phyloP scores from a whole-genome alignment of 1,140 invertebrate species.

The Lordiphosa mommai region DNA sequence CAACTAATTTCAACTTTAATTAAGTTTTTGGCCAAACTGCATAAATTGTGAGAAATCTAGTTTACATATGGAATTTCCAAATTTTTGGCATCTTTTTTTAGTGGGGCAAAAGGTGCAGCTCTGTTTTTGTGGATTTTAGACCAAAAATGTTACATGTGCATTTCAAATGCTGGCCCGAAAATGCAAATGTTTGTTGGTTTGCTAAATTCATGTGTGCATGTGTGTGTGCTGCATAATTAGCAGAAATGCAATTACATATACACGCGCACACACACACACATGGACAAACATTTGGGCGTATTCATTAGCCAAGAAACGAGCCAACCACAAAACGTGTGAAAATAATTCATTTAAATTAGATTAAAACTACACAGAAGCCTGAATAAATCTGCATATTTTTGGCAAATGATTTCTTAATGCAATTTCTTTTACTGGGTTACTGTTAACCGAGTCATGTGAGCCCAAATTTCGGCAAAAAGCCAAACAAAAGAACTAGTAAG shows the following conservation, averaged over 20 bases:
- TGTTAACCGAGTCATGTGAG: slow-evolving; percentile 24
- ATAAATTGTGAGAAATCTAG: no score
- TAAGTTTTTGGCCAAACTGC: no score
- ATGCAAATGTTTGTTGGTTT: no score
- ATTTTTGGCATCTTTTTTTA: no score
- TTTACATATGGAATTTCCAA: no score
- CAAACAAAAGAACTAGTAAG: slow-evolving; percentile 34
- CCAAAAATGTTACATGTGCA: no score
- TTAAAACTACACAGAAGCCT: slow-evolving; percentile 10
- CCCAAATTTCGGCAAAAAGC: slow-evolving; percentile 26
- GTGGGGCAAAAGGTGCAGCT: no score
- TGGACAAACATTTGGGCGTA: slow-evolving; percentile 3
- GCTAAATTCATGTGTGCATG: neutral
- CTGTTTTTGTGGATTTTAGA: no score
- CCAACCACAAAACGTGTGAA: slow-evolving; percentile 40
- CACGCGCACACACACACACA: slow-evolving; percentile 7
- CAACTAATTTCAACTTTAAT: no score
- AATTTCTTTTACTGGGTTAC: slow-evolving; percentile 41
- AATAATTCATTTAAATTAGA: slow-evolving; percentile 74
- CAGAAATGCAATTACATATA: slow-evolving; percentile 40
- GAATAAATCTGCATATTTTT: slow-evolving; percentile 27
- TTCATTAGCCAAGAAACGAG: slow-evolving; percentile 23
- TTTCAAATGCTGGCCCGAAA: no score
- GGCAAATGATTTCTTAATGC: slow-evolving; percentile 73
- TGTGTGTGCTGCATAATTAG: slow-evolving; percentile 45